Conservation (phyloP, 1,140 invertebrate species). For the Belonocnema kinseyi region DNA sequence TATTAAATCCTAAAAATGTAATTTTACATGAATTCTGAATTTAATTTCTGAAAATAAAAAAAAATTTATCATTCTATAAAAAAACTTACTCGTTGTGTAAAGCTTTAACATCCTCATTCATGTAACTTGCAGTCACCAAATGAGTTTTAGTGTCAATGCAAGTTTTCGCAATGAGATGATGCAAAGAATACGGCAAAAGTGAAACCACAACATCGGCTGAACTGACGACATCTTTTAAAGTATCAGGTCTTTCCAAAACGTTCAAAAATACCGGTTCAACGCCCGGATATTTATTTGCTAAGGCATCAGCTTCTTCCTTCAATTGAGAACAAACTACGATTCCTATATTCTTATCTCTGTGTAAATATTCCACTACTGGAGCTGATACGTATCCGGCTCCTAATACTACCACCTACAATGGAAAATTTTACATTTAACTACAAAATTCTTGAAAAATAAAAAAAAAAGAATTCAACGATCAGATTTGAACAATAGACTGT, state of each 20-base stretch:
- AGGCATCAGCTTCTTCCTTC: constrained; percentile 90
- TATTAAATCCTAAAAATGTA: too few relatives aligned
- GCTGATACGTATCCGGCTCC: constrained; percentile 96
- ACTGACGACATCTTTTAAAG: constrained; percentile 83
- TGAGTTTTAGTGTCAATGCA: constrained; percentile 92
- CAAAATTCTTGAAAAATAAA: too few relatives aligned
- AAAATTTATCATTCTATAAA: not conserved
- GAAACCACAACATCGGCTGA: constrained; percentile 91
- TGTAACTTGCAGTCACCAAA: constrained; percentile 98
- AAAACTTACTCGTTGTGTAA: constrained; percentile 85
- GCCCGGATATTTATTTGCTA: constrained; percentile 86
- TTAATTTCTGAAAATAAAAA: not conserved
- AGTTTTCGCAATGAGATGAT: constrained; percentile 88
- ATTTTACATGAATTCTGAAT: too few relatives aligned
- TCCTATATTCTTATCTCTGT: constrained; percentile 85
- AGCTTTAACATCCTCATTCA: constrained; percentile 87
- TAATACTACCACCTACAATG: constrained; percentile 85
- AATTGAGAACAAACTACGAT: constrained; percentile 93
- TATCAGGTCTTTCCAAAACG: constrained; percentile 83
- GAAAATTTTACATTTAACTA: not conserved
- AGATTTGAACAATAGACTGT: too few relatives aligned
- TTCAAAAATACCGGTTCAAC: constrained; percentile 90
- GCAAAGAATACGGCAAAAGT: constrained; percentile 93
- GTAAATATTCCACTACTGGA: constrained; percentile 95
- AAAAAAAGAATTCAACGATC: too few relatives aligned